Base-by-base conservation (phyloP, 1,140 invertebrate genomes). In the Nasonia longicornis region DNA sequence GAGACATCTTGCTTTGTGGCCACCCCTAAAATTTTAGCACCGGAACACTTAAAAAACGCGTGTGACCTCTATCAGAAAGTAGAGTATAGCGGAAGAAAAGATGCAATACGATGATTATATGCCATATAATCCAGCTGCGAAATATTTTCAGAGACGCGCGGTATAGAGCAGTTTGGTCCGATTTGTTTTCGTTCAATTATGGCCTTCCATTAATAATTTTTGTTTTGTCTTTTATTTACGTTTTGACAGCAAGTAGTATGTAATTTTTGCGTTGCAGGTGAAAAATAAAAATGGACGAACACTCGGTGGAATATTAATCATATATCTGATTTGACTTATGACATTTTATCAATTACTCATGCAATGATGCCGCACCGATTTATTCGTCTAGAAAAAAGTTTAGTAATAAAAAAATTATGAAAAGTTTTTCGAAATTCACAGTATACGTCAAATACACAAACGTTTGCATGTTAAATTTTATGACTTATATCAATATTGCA, bases 181-280 rank as follows among this genome's bases (percentile, higher is more conserved):
- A 52, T 11, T 77, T 74, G 14, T 77, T 71, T 78, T 67, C 38
- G 58, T 78, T 72, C 20, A 72, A 81, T 77, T 74, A 48, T 72
- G 31, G 16, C 64, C 20, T n/a, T 82, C 31, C 31, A 35, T 35
- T 77, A 14, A 6, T 29, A 63, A 26, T n/a, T 74, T 72, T 66
- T 82, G 52, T 78, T 78, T 82, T 66, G 4, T 82, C 48, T 78
- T 77, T 82, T 78, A 82, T 78, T 82, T 67, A 78, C 69, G 63
- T 58, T 82, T n/a, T 20, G 64, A 38, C 75, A 82, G n/a, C 38
- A 64, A 73, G 3, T 77, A 75, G 29, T 76, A 70, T 67, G 26
- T 78, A 78, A 77, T 52, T 69, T 45, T 73, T 74, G 11, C 35
- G 16, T 82, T 73, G 58, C 75, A 77, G 42, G 42, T 78, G 70